Percentiles rank a stretch among this genome's conserved stretches.
Conservation (phyloP, 2,113 vertebrate genomes). For the Clupea harengus region DNA sequence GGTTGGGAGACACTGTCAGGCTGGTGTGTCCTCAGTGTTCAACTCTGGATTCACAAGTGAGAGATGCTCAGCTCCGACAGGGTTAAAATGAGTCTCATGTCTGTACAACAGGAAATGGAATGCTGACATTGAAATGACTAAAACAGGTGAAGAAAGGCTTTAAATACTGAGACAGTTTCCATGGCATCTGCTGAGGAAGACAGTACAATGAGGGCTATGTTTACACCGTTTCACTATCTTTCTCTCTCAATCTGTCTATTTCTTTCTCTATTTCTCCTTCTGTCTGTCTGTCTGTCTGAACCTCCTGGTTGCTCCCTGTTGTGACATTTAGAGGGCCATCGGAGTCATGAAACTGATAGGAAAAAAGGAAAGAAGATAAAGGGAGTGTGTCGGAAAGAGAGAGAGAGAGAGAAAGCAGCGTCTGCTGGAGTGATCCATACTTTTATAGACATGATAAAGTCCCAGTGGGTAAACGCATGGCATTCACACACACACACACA, state of each 20-base stretch:
- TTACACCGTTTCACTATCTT: neutral
- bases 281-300: neutral
- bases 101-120: neutral
- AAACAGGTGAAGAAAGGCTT: neutral
- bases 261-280: neutral
- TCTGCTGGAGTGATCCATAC: neutral
- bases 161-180: neutral
- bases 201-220: neutral
- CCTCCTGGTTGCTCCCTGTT: neutral
- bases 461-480: constrained; percentile 17
- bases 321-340: neutral
- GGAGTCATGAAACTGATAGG: neutral
- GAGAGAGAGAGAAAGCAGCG: neutral
- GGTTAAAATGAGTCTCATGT: neutral
- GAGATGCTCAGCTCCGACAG: neutral
- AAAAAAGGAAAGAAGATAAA: neutral
- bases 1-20: neutral
- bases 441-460: constrained; percentile 1
- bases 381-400: neutral
- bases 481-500: constrained; percentile 27
- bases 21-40: neutral
- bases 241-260: neutral
- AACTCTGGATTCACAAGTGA: neutral
- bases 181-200: neutral
- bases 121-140: neutral